phyloP scores from a whole-genome alignment of 2,888 invertebrate genomes.

The Nomada lathburiana region DNA sequence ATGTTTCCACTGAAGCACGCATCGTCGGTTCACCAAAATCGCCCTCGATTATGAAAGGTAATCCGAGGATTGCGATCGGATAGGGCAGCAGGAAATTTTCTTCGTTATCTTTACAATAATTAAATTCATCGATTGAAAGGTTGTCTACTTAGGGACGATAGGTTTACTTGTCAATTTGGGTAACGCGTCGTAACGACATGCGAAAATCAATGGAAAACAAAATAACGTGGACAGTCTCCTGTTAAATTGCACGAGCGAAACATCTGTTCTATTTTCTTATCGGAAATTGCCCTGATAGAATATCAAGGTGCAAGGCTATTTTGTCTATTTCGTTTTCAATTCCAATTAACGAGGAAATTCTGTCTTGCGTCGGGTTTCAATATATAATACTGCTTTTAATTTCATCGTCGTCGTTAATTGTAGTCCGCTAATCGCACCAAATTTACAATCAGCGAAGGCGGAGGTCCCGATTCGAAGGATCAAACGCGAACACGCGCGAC shows the following conservation, averaged over 20 bases:
- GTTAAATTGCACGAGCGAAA: slow-evolving; percentile 13
- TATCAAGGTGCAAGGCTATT: neutral
- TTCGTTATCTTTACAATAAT: neutral
- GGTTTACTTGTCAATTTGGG: slow-evolving; percentile 54
- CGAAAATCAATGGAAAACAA: slow-evolving; percentile 41
- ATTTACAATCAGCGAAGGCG: slow-evolving; percentile 20
- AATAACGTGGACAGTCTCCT: neutral
- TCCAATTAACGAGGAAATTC: neutral
- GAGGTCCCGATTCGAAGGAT: neutral
- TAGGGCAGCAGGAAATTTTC: slow-evolving; percentile 4
- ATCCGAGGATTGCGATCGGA: neutral
- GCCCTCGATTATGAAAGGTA: neutral
- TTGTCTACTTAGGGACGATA: neutral
- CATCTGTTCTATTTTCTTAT: neutral
- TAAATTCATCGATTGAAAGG: slow-evolving; percentile 1
- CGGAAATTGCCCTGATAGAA: neutral
- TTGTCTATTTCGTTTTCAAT: no score
- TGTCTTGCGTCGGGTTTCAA: neutral
- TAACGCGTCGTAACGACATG: slow-evolving; percentile 23
- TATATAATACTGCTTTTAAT: slow-evolving; percentile 6
- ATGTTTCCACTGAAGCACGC: neutral
- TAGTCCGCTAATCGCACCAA: slow-evolving; percentile 16
- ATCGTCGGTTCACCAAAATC: slow-evolving; percentile 4
- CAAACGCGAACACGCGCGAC: neutral
- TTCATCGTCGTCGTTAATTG: slow-evolving; percentile 11